Evolutionary conservation across 2,113 vertebrate genomes (phyloP).

Genomic region (Andinoacara biseriatus): DNA sequence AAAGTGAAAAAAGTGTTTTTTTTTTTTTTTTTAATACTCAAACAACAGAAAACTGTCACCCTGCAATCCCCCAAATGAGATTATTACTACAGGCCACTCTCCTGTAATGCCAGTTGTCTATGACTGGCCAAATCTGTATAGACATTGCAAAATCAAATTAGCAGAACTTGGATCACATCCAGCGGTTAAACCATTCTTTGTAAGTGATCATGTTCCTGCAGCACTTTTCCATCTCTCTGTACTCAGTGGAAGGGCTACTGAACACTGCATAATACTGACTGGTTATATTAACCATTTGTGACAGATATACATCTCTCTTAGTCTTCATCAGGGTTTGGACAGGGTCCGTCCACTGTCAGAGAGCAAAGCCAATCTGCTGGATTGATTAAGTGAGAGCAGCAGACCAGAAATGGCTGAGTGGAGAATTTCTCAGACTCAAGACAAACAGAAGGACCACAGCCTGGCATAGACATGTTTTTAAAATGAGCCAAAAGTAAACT

Average conservation of each 20-base stretch:
- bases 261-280: slow-evolving; percentile 63
- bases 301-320: slow-evolving; percentile 77
- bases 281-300: slow-evolving; percentile 72
- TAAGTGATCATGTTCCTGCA: slow-evolving; percentile 47
- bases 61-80: background rate
- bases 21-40: background rate
- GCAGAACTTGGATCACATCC: slow-evolving; percentile 50
- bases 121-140: slow-evolving; percentile 46
- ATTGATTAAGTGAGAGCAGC: slow-evolving; percentile 76
- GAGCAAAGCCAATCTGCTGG: slow-evolving; percentile 75
- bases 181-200: slow-evolving; percentile 28
- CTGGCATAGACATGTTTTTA: slow-evolving; percentile 32
- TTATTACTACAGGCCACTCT: slow-evolving; percentile 17
- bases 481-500: slow-evolving; percentile 50
- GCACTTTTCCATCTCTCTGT: slow-evolving; percentile 26
- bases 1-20: too few relatives aligned
- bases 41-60: background rate
- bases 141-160: slow-evolving; percentile 52
- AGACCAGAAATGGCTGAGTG: slow-evolving; percentile 74
- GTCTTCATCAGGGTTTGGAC: slow-evolving; percentile 72
- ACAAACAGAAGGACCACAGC: slow-evolving; percentile 50
- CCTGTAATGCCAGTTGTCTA: slow-evolving; percentile 21
- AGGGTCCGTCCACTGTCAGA: slow-evolving; percentile 75
- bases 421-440: slow-evolving; percentile 59
- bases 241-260: slow-evolving; percentile 59